Conservation (phyloP, 2,113 vertebrate genomes). For the Pipra filicauda region DNA sequence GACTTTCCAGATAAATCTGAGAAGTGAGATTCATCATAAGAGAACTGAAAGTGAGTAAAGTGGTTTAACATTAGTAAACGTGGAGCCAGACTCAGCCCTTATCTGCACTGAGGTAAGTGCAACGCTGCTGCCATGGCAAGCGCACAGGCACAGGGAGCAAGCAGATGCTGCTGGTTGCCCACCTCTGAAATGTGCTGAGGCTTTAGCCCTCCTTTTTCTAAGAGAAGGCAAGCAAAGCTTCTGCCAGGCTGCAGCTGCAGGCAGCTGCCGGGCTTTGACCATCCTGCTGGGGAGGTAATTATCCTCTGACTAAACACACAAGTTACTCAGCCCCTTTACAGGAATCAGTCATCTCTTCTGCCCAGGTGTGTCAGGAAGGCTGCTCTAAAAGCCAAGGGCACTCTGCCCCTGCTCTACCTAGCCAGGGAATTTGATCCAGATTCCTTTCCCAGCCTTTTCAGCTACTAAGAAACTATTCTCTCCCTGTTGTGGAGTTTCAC, state of each 20-base stretch:
- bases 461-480: background rate
- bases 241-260: background rate
- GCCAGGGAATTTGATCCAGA: background rate
- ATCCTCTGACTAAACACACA: background rate
- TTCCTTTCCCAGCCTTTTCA: background rate
- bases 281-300: background rate
- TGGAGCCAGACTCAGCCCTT: background rate
- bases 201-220: background rate
- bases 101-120: background rate
- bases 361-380: background rate
- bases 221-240: background rate
- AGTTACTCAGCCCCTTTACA: background rate
- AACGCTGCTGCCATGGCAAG: accelerated
- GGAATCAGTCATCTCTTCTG: background rate
- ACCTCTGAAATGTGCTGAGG: background rate
- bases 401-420: background rate
- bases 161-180: background rate
- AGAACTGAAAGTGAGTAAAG: background rate
- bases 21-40: background rate
- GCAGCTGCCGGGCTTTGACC: background rate
- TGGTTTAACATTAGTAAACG: background rate
- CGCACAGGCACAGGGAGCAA: background rate
- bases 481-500: background rate
- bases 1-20: background rate
- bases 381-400: background rate